Evolutionary conservation across 1,140 invertebrate species (phyloP).

Genomic region (Aphis gossypii): DNA sequence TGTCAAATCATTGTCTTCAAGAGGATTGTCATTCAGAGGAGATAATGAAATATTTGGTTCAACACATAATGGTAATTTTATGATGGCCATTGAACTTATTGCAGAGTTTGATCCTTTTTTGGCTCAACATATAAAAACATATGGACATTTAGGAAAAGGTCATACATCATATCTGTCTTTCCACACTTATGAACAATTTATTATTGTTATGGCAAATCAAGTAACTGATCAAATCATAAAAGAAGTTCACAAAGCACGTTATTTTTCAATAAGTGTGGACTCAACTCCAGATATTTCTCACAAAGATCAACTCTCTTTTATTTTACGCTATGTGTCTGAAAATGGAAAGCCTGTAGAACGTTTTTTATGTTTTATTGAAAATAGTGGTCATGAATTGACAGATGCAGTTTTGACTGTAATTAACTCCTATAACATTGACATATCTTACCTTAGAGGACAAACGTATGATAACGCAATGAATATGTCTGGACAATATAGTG

Average conservation of each 20-base stretch:
- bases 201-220: conserved; percentile 60
- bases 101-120: conserved; percentile 58
- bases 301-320: background rate
- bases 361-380: too few species aligned
- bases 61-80: conserved; percentile 61
- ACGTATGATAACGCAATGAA: too few species aligned
- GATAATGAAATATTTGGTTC: conserved; percentile 59
- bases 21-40: conserved; percentile 61
- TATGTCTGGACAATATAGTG: too few species aligned
- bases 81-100: conserved; percentile 59
- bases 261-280: conserved; percentile 62
- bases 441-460: too few species aligned
- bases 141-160: conserved; percentile 59
- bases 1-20: conserved; percentile 60
- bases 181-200: conserved; percentile 60
- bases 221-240: conserved; percentile 59
- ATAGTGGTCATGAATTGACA: too few species aligned
- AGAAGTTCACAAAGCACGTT: conserved; percentile 63
- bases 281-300: conserved; percentile 15
- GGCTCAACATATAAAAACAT: conserved; percentile 56
- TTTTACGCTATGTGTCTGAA: too few species aligned
- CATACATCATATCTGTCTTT: conserved; percentile 59
- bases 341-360: too few species aligned
- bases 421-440: too few species aligned
- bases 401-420: too few species aligned